Evolutionary conservation across 1,140 invertebrate genomes (phyloP).

Genomic region (Chymomyza costata): DNA sequence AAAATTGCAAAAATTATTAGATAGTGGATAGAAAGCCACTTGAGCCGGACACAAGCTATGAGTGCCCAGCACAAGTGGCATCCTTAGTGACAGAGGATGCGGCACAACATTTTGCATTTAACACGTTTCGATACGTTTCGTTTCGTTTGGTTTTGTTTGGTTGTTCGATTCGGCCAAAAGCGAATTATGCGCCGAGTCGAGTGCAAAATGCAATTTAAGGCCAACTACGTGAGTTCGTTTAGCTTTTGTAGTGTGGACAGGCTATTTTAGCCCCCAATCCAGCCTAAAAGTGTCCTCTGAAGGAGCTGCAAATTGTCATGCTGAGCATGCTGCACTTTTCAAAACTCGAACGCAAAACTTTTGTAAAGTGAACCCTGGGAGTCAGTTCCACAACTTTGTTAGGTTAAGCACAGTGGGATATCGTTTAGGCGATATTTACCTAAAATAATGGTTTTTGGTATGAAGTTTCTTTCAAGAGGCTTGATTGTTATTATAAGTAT

Average conservation of each 20-base stretch:
- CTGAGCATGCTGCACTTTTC: conserved; percentile 29
- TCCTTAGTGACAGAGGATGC: conserved; percentile 1
- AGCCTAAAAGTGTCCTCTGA: conserved; percentile 36
- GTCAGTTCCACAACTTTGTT: conserved; percentile 12
- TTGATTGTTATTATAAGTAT: too few relatives aligned
- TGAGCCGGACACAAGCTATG: too few relatives aligned
- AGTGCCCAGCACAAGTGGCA: too few relatives aligned
- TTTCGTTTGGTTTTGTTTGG: conserved; percentile 14
- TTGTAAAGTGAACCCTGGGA: conserved; percentile 49
- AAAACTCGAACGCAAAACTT: conserved; percentile 17
- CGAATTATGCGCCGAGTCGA: conserved; percentile 60
- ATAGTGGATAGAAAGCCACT: conserved; percentile 8
- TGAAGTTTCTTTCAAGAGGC: too few relatives aligned
- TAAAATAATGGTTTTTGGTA: too few relatives aligned
- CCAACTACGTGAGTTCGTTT: conserved; percentile 62
- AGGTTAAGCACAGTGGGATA: conserved; percentile 1
- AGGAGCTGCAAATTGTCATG: conserved; percentile 39
- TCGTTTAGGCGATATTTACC: too few relatives aligned
- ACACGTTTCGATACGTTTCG: conserved; percentile 45
- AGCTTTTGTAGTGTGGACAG: conserved; percentile 26
- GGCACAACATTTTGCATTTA: conserved; percentile 52
- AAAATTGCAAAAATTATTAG: conserved; percentile 19
- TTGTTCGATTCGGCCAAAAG: too few relatives aligned
- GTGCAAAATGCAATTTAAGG: conserved; percentile 62
- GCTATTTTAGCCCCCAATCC: background rate